Base-by-base conservation (phyloP, 1,140 invertebrate species). In the Dreissena rostriformis region DNA sequence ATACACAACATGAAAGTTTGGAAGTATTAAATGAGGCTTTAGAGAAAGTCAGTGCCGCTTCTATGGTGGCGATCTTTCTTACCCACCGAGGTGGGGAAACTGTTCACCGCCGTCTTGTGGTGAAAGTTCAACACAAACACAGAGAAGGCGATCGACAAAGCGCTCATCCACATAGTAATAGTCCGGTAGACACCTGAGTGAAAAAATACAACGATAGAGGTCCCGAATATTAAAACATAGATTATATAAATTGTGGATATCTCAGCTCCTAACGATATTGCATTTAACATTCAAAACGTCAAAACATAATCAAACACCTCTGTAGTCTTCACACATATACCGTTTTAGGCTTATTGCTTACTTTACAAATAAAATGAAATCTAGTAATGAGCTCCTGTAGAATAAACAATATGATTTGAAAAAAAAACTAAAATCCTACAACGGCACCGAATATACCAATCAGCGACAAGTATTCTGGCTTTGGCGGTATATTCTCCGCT, bases 401-500 rank as follows among this genome's bases (percentile, higher is more conserved):
- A 24, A 17, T 15, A 19, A 51, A 14, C 15, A 39, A 19, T 57
- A 57, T 57, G 26, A 75, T 12, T n/a, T 1, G 39, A 24, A 11
- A 1, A 24, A 0, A 26, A n/a, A 19, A 75, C 24, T 57, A 49
- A 14, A 75, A 19, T 11, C 39, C n/a, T n/a, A n/a, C n/a, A n/a
- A n/a, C n/a, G n/a, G n/a, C 86, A 89, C 90, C 92, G 49, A 29
- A 87, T 89, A 89, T n/a, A 95, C 95, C 95, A 76, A 95, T 95
- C 26, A 95, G 90, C 39, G 95, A 95, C 49, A 95, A 94, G 72
- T 94, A 94, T 86, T 95, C 95, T 12, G 95, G 95, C 14, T 95
- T 95, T 79, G 95, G 94, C 22, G 95, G 95, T 93, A 95, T 94
- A 86, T 95, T 95, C 87, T 95, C 95, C 11, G 94, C 94, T 76